These are phyloP conservation scores for Parasteatoda lunata DNA, from an alignment of 2,888 invertebrate genomes.

Conservation along the genomic window DNA sequence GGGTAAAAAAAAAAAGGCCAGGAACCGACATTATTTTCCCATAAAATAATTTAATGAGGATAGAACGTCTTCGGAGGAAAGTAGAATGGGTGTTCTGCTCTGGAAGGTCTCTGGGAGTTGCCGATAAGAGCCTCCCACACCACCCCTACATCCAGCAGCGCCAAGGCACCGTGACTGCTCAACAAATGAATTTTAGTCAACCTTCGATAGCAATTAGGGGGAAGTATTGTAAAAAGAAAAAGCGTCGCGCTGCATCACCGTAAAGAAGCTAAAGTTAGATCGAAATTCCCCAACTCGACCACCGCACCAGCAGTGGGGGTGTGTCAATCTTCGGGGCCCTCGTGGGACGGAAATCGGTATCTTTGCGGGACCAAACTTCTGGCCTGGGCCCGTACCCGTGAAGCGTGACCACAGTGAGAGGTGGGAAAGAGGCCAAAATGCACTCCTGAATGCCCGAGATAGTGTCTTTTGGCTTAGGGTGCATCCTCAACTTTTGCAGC, in stretches of 20 bases:
- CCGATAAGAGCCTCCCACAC: conserved; percentile 47
- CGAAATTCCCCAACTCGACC: conserved; percentile 55
- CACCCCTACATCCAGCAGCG: background rate
- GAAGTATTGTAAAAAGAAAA: conserved; percentile 65
- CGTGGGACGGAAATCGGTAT: conserved; percentile 47
- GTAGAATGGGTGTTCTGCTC: conserved; percentile 41
- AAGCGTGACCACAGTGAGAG: conserved; percentile 63
- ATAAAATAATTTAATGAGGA: conserved; percentile 65
- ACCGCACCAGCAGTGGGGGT: conserved; percentile 46
- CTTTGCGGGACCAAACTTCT: conserved; percentile 54
- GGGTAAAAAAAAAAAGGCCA: background rate
- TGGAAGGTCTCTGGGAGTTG: conserved; percentile 48
- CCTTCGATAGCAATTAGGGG: conserved; percentile 67
- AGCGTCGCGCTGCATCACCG: conserved; percentile 34
- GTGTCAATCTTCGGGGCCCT: conserved; percentile 61
- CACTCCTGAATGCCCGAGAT: conserved; percentile 64
- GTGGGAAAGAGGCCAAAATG: conserved; percentile 45
- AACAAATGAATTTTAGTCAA: conserved; percentile 68
- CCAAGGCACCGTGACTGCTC: conserved; percentile 57
- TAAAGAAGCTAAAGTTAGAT: conserved; percentile 60
- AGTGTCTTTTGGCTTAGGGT: conserved; percentile 26
- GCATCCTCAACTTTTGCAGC: conserved; percentile 24
- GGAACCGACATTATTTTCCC: conserved; percentile 54
- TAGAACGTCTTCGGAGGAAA: conserved; percentile 44
- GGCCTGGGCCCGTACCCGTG: conserved; percentile 55